These are phyloP conservation scores for Heliocidaris tuberculata DNA, from an alignment of 35 echinoderm and acorn worm genomes.

Conservation along the genomic window DNA sequence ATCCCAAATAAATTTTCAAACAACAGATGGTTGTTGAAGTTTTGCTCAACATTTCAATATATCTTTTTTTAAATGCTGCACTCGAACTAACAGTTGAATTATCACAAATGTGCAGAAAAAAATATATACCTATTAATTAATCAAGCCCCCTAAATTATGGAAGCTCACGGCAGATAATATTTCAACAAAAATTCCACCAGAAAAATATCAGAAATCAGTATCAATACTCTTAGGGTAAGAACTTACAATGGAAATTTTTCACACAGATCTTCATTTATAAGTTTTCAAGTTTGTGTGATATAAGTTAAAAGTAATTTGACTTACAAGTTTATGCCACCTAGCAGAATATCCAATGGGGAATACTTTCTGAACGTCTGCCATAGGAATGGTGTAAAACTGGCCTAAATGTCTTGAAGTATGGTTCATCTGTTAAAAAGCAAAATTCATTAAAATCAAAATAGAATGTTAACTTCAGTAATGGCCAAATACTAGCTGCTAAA, in stretches of 20 bases:
- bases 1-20: too few species aligned
- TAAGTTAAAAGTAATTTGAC: neutral
- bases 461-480: neutral
- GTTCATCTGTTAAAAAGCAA: constrained; percentile 50
- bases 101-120: too few species aligned
- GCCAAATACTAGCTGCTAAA: too few species aligned
- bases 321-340: constrained; percentile 73
- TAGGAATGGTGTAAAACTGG: constrained; percentile 75
- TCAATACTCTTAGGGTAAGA: neutral
- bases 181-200: neutral
- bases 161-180: neutral
- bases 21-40: too few species aligned
- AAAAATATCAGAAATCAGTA: neutral
- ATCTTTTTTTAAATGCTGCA: too few species aligned
- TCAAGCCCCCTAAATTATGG: neutral
- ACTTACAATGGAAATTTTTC: neutral
- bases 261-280: neutral
- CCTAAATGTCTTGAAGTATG: constrained; percentile 65
- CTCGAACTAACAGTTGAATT: too few species aligned
- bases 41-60: too few species aligned
- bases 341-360: constrained; percentile 70
- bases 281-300: neutral
- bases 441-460: neutral
- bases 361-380: constrained; percentile 56
- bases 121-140: too few species aligned